Evolutionary conservation across 2,113 vertebrate genomes (phyloP).

Genomic region (Desmodus rotundus): DNA sequence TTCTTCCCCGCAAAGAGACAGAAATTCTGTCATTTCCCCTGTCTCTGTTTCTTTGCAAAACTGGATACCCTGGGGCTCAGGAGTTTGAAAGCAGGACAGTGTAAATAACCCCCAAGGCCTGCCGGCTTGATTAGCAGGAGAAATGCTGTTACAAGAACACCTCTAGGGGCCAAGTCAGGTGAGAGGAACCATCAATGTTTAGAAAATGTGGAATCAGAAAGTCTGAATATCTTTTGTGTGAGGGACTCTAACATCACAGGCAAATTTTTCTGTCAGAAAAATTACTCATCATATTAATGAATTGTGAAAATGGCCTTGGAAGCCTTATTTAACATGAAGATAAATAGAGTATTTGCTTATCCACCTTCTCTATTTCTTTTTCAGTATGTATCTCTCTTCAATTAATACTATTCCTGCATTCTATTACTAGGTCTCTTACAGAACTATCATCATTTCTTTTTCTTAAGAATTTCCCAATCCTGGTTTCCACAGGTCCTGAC

Average conservation of each 20-base stretch:
- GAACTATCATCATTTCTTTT: not conserved
- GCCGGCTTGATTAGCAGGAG: not conserved
- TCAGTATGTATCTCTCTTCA: not conserved
- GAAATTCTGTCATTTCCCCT: not conserved
- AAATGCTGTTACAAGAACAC: not conserved
- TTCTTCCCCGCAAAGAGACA: slow-evolving; percentile 40
- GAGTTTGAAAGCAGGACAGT: not conserved
- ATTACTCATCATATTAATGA: not conserved
- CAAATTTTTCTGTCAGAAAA: not conserved
- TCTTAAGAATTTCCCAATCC: not conserved
- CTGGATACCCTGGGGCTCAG: not conserved
- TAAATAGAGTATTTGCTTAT: not conserved
- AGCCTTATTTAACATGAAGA: not conserved
- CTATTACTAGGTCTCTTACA: not conserved
- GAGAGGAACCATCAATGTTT: not conserved
- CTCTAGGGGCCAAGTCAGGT: not conserved
- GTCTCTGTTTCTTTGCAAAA: not conserved
- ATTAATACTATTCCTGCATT: not conserved
- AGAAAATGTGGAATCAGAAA: slow-evolving; percentile 23
- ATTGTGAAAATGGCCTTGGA: not conserved
- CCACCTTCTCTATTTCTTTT: not conserved
- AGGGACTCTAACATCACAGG: not conserved
- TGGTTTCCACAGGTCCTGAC: not conserved
- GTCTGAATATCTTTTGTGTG: not conserved
- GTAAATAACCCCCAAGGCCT: not conserved